Evolutionary conservation across 2,113 vertebrate genomes (phyloP).

Genomic region (Psilopsiagon aurifrons): DNA sequence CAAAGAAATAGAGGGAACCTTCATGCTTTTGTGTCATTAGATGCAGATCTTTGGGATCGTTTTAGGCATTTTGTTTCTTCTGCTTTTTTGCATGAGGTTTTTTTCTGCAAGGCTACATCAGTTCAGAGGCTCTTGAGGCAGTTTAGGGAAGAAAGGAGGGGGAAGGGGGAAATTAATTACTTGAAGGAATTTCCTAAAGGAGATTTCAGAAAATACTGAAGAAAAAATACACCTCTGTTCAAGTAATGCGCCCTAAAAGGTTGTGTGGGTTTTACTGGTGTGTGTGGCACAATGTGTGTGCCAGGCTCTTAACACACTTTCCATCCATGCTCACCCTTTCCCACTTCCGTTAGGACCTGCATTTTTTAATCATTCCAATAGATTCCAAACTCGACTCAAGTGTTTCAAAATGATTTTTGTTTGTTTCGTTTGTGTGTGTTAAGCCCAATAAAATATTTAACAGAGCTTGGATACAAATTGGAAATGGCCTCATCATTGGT

Average conservation of each 20-base stretch:
- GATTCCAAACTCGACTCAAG: background rate
- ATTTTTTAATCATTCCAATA: background rate
- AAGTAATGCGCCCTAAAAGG: background rate
- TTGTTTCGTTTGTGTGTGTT: conserved; percentile 44
- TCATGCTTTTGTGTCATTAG: background rate
- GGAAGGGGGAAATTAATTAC: background rate
- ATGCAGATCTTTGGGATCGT: background rate
- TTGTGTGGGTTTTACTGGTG: background rate
- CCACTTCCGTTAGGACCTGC: background rate
- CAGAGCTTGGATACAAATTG: conserved; percentile 53
- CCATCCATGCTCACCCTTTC: background rate
- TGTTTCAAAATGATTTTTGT: conserved; percentile 38
- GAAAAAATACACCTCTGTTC: background rate
- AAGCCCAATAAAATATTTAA: conserved; percentile 65
- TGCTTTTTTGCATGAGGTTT: background rate
- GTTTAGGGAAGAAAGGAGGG: background rate
- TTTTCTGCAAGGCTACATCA: background rate
- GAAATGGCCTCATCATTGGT: conserved; percentile 57
- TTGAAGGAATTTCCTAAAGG: background rate
- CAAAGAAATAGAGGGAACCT: background rate
- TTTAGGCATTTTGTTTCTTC: background rate
- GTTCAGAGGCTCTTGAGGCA: background rate
- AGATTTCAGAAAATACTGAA: background rate
- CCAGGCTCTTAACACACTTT: accelerated
- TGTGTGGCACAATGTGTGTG: background rate